Evolutionary conservation across 2,888 invertebrate species (phyloP).

Genomic region (Mantis religiosa): DNA sequence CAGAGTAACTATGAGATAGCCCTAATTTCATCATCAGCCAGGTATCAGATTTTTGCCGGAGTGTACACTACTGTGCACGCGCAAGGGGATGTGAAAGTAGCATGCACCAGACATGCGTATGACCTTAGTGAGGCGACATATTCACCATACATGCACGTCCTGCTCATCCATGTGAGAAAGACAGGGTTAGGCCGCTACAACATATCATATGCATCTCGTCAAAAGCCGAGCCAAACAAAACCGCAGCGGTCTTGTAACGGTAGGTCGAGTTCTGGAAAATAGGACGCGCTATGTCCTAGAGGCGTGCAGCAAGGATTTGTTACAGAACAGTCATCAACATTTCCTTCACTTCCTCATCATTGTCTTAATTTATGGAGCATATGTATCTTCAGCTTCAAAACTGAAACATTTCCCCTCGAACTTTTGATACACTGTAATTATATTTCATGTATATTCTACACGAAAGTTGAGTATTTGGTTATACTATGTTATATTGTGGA

Average conservation of each 20-base stretch:
- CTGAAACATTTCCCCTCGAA: no score
- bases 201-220: neutral
- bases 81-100: neutral
- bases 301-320: neutral
- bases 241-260: neutral
- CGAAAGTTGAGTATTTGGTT: no score
- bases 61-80: neutral
- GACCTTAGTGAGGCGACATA: neutral
- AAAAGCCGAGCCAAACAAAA: neutral
- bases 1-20: no score
- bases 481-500: no score
- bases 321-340: neutral
- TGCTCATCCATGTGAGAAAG: neutral
- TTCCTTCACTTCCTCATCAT: no score
- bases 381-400: no score
- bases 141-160: neutral
- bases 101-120: neutral
- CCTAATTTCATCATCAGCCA: no score
- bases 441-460: no score
- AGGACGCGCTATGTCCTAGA: neutral
- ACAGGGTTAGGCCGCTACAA: neutral
- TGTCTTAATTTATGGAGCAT: no score
- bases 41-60: no score
- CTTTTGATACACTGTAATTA: no score
- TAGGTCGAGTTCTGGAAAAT: conserved; percentile 1